These are phyloP conservation scores for Anableps anableps DNA, from an alignment of 2,797 vertebrate genomes.

Conservation along the genomic window DNA sequence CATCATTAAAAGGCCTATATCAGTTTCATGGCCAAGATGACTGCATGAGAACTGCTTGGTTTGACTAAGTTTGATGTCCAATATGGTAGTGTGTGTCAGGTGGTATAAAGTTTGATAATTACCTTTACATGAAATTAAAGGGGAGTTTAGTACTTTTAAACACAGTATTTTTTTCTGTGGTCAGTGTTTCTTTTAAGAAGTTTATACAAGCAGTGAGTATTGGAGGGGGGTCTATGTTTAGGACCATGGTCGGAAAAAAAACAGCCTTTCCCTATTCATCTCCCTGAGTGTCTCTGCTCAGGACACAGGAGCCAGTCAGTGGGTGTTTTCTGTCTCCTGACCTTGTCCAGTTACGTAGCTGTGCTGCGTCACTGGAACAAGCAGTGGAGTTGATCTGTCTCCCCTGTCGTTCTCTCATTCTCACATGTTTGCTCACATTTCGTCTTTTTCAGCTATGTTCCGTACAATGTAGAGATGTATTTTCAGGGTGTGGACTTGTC, in stretches of 20 bases:
- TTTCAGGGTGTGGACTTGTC: conserved; percentile 7
- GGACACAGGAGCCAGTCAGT: conserved; percentile 48
- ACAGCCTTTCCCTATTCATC: conserved; percentile 47
- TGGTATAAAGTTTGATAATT: not conserved
- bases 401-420: not conserved
- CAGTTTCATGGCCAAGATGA: not conserved
- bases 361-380: conserved; percentile 17
- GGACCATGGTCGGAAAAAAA: conserved; percentile 30
- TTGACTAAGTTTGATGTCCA: not conserved
- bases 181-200: conserved; percentile 5
- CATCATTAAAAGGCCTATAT: not conserved
- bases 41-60: not conserved
- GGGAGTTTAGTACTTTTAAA: not conserved
- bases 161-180: not conserved
- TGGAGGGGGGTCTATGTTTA: conserved; percentile 35
- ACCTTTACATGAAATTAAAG: not conserved
- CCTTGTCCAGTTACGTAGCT: conserved; percentile 51
- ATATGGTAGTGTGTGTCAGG: not conserved
- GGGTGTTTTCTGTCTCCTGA: conserved; percentile 52
- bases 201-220: conserved; percentile 30
- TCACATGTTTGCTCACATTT: not conserved
- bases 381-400: not conserved
- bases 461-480: not conserved
- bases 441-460: not conserved
- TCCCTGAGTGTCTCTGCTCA: conserved; percentile 15